Conservation (phyloP, 2,888 invertebrate species). For the Drosophila antonietae region DNA sequence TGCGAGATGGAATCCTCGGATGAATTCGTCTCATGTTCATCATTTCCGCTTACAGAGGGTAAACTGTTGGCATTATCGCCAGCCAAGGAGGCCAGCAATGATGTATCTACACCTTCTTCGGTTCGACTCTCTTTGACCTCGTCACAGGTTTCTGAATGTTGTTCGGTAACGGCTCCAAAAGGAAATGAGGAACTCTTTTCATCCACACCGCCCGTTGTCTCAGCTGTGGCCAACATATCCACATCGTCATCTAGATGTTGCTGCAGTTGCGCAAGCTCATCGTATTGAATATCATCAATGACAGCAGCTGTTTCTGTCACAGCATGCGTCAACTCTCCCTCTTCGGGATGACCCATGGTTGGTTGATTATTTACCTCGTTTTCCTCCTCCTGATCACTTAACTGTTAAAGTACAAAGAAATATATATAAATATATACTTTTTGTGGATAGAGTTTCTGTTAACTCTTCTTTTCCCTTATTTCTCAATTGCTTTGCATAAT, state of each 20-base stretch:
- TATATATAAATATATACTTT: slow-evolving; percentile 3
- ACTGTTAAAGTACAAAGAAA: slow-evolving; percentile 48
- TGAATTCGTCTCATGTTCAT: slow-evolving; percentile 72
- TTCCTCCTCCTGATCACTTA: slow-evolving; percentile 69
- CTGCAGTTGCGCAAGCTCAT: slow-evolving; percentile 56
- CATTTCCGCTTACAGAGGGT: slow-evolving; percentile 83
- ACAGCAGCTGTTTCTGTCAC: slow-evolving; percentile 25
- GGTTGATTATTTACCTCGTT: slow-evolving; percentile 33
- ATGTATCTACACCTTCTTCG: slow-evolving; percentile 81
- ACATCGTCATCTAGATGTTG: slow-evolving; percentile 72
- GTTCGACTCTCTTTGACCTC: slow-evolving; percentile 79
- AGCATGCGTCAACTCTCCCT: slow-evolving; percentile 46
- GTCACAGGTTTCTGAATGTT: slow-evolving; percentile 83
- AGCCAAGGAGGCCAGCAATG: slow-evolving; percentile 83
- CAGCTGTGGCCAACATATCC: slow-evolving; percentile 63
- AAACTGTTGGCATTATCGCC: slow-evolving; percentile 85
- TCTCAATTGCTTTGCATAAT: slow-evolving; percentile 48
- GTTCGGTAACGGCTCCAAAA: slow-evolving; percentile 76
- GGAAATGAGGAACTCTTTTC: slow-evolving; percentile 85
- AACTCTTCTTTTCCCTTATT: not conserved
- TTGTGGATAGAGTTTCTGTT: not conserved
- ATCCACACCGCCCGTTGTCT: slow-evolving; percentile 71
- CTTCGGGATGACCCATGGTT: slow-evolving; percentile 37
- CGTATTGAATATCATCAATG: slow-evolving; percentile 35
- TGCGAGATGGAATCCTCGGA: slow-evolving; percentile 82